Conservation (phyloP, 2,888 invertebrate genomes). For the Philopedon plagiatum region DNA sequence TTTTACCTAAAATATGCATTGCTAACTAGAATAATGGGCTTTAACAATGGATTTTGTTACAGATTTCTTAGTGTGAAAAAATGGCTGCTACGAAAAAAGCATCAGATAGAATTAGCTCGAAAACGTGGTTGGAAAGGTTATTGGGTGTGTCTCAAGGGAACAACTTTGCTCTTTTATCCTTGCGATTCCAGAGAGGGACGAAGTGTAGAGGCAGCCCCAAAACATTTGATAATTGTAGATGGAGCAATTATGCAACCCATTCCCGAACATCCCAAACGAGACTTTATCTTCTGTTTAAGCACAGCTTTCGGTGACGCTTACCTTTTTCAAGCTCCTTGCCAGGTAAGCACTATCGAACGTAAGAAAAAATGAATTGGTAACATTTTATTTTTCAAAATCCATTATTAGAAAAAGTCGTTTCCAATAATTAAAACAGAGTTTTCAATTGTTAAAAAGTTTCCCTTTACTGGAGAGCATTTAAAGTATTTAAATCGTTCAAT, state of each 20-base stretch:
- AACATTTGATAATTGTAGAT: constrained; percentile 96
- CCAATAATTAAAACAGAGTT: too few species aligned
- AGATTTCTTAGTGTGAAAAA: constrained; percentile 98
- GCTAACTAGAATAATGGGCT: too few species aligned
- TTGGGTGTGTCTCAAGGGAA: constrained; percentile 98
- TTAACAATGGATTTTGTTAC: constrained; percentile 58
- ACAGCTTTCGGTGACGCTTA: constrained; percentile 99
- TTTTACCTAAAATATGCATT: too few species aligned
- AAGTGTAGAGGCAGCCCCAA: constrained; percentile 93
- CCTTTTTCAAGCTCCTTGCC: constrained; percentile 92
- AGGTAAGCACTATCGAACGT: constrained; percentile 71
- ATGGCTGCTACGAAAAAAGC: constrained; percentile 96
- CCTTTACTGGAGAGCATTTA: too few species aligned
- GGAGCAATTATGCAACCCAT: constrained; percentile 98
- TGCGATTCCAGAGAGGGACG: constrained; percentile 93
- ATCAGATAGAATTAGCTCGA: constrained; percentile 95
- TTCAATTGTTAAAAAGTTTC: too few species aligned
- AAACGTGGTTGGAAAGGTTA: constrained; percentile 99
- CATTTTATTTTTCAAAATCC: too few species aligned
- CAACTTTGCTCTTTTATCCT: constrained; percentile 95
- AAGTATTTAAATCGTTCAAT: too few species aligned
- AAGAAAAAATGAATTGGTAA: too few species aligned
- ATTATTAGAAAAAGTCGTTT: too few species aligned
- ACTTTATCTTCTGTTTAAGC: constrained; percentile 98
- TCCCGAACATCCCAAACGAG: constrained; percentile 98